phyloP scores from a whole-genome alignment of 1,140 invertebrate genomes.

The Pogonognathellus flavescens region DNA sequence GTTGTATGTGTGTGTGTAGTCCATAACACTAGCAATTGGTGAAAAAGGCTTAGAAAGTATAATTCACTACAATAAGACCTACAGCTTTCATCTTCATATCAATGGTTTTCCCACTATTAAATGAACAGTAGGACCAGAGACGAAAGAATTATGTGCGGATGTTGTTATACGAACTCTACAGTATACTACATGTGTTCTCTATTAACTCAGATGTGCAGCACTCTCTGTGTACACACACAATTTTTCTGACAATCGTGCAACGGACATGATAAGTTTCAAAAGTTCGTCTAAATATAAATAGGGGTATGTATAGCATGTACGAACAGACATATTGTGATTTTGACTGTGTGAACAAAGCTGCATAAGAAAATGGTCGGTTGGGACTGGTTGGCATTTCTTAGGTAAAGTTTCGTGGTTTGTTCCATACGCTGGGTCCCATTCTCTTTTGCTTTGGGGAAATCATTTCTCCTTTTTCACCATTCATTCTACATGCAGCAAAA shows the following conservation, averaged over 20 bases:
- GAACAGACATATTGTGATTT: no score
- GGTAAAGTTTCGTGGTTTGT: slow-evolving; percentile 1
- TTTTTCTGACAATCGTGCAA: not conserved
- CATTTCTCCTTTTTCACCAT: slow-evolving; percentile 32
- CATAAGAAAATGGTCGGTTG: not conserved
- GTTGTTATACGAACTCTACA: not conserved
- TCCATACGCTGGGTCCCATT: not conserved
- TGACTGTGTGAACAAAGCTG: not conserved
- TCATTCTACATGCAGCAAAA: not conserved
- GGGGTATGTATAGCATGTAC: not conserved
- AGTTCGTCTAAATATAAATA: not conserved
- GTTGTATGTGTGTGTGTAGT: no score
- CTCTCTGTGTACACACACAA: slow-evolving; percentile 7
- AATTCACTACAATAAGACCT: no score
- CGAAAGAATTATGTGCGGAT: not conserved
- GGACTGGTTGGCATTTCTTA: not conserved
- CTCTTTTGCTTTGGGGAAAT: slow-evolving; percentile 30
- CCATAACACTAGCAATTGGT: no score
- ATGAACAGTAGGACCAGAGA: no score
- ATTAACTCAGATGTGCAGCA: not conserved
- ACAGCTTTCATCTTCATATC: no score
- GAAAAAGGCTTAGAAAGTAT: no score
- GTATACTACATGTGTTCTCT: not conserved
- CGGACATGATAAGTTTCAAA: slow-evolving; percentile 14
- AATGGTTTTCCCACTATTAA: no score